Evolutionary conservation across 2,113 vertebrate genomes (phyloP).

Genomic region (Eretmochelys imbricata): DNA sequence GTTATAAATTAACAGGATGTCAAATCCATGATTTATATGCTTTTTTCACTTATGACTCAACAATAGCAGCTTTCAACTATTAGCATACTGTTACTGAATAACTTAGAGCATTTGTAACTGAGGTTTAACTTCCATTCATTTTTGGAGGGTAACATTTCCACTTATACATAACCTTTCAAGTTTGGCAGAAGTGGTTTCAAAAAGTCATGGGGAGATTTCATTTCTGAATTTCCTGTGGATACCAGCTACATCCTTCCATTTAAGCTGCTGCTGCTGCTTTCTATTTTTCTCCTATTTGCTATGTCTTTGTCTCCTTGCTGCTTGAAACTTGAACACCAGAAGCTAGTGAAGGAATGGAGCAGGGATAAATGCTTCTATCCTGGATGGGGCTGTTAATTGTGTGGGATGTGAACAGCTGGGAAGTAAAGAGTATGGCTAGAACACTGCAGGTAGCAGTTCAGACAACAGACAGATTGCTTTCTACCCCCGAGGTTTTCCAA

Average conservation of each 20-base stretch:
- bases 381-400: neutral
- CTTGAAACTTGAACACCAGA: neutral
- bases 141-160: neutral
- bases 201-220: conserved; percentile 45
- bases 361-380: neutral
- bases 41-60: conserved; percentile 74
- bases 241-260: neutral
- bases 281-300: neutral
- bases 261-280: neutral
- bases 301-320: neutral
- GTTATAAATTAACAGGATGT: conserved; percentile 74
- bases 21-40: conserved; percentile 78
- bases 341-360: neutral
- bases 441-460: neutral
- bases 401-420: neutral
- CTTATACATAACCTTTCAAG: neutral
- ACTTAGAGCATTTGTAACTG: conserved; percentile 14
- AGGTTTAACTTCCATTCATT: conserved; percentile 29
- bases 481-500: neutral
- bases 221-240: conserved; percentile 1
- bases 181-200: conserved; percentile 31
- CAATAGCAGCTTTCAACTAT: conserved; percentile 53
- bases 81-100: conserved; percentile 66
- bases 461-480: accelerated
- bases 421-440: neutral